Evolutionary conservation across 1,140 invertebrate species (phyloP), one percentile per base, ranked within the genome.

Genomic region (Lepidurus packardi): DNA sequence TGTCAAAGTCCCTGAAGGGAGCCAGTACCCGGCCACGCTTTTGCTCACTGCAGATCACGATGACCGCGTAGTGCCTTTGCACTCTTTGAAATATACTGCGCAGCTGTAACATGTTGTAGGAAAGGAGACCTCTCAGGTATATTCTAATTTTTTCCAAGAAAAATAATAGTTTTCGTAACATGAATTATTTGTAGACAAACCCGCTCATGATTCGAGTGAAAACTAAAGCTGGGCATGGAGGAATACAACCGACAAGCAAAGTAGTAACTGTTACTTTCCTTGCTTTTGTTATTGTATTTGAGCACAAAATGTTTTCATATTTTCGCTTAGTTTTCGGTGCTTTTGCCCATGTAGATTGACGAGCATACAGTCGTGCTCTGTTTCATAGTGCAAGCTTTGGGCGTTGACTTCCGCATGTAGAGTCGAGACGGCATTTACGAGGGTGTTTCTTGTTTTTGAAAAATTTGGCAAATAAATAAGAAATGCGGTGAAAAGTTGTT

Each of bases 21-120:
- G 84, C 7, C 89, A 98, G 86, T 99, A 98, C 88, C 98, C 98
- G 42, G 91, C 96, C 7, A 93, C 91, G 4, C 85, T 99, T 25
- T 87, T 99, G 44, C 84, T 96, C 78, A 99, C 97, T 34, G 98
- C 94, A 24, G 97, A 99, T 88, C 98, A 99, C 85, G 97, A 99
- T 87, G 97, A 99, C 87, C 90, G 97, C 80, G 97, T 98, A 77
- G 95, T 97, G 77, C 96, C 96, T 44, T 88, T 96, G 77, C 97
- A 99, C 86, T 97, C 95, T 78, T 89, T 98, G 7, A 99, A 99
- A 87, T 95, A 94, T 83, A 93, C 96, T 77, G 95, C 98, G 1
- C 89, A 94, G 82, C 85, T 99, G 73, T 98, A 99, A 83, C 86
- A 96, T 82, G 88, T 86, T 41, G 85, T 95, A 73, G 89, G 90